Percentiles rank a stretch among this genome's conserved stretches.
These are phyloP conservation scores for Tenodera sinensis DNA, from an alignment of 2,888 invertebrate genomes.

Conservation along the genomic window DNA sequence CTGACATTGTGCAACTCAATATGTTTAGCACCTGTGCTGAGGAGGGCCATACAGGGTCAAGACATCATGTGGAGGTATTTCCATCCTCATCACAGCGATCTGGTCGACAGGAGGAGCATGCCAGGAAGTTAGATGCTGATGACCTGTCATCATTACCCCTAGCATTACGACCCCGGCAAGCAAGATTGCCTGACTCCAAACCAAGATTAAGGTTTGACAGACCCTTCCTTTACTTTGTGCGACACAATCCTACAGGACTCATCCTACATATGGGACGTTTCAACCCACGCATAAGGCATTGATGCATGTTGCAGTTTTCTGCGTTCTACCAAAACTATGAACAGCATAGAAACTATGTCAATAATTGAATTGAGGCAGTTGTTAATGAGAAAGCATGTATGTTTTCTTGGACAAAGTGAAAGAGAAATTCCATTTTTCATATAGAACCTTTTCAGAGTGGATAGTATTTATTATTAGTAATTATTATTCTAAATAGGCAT, in stretches of 20 bases:
- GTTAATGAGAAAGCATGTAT: not conserved
- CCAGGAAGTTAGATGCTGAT: constrained; percentile 43
- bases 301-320: not conserved
- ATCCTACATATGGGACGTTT: constrained; percentile 85
- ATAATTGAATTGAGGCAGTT: not conserved
- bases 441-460: not conserved
- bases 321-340: not conserved
- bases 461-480: not conserved
- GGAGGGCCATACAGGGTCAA: constrained; percentile 60
- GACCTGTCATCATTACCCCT: constrained; percentile 57
- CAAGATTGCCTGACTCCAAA: constrained; percentile 53
- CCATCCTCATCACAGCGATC: constrained; percentile 11
- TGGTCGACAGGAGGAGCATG: constrained; percentile 2
- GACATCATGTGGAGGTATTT: constrained; percentile 59
- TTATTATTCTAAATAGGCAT: too few species aligned
- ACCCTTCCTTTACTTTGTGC: constrained; percentile 83
- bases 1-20: constrained; percentile 75
- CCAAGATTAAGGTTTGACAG: constrained; percentile 79
- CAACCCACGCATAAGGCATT: constrained; percentile 71
- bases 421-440: not conserved
- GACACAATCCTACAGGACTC: constrained; percentile 89
- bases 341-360: not conserved
- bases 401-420: not conserved
- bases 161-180: constrained; percentile 67
- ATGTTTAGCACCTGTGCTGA: constrained; percentile 80